These are phyloP conservation scores for Cardinalis cardinalis DNA, from an alignment of 2,113 vertebrate species.

Conservation along the genomic window DNA sequence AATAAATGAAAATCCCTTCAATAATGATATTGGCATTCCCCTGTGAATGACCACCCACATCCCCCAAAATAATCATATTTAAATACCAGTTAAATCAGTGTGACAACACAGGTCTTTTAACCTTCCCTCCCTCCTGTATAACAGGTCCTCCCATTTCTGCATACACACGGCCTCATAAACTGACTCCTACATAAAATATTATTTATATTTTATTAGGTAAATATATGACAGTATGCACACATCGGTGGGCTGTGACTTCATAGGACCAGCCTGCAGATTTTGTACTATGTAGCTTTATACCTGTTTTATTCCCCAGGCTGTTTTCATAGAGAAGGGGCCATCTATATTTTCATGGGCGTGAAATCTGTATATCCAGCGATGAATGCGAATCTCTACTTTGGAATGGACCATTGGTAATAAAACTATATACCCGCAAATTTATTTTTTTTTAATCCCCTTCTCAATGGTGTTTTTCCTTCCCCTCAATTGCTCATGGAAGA, in stretches of 20 bases:
- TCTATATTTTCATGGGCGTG: background rate
- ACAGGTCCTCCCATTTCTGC: conserved; percentile 22
- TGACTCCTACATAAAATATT: conserved; percentile 46
- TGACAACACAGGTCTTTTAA: background rate
- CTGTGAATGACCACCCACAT: conserved; percentile 41
- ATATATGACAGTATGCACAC: conserved; percentile 61
- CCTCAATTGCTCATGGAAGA: background rate
- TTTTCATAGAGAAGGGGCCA: background rate
- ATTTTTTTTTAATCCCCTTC: background rate
- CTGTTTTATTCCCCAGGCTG: background rate
- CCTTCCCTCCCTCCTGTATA: background rate
- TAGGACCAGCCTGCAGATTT: background rate
- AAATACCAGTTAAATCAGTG: conserved; percentile 40
- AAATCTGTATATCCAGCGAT: background rate
- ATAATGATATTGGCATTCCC: background rate
- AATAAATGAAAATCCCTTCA: background rate
- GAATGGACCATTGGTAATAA: background rate
- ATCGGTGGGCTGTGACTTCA: conserved; percentile 38
- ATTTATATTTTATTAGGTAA: conserved; percentile 55
- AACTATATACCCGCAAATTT: background rate
- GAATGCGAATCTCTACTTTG: background rate
- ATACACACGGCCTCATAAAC: conserved; percentile 2
- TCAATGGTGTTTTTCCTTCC: background rate
- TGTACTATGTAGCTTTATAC: background rate
- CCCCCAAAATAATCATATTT: conserved; percentile 25